phyloP scores from a whole-genome alignment of 1,140 invertebrate species.

The Leucophenga varia region DNA sequence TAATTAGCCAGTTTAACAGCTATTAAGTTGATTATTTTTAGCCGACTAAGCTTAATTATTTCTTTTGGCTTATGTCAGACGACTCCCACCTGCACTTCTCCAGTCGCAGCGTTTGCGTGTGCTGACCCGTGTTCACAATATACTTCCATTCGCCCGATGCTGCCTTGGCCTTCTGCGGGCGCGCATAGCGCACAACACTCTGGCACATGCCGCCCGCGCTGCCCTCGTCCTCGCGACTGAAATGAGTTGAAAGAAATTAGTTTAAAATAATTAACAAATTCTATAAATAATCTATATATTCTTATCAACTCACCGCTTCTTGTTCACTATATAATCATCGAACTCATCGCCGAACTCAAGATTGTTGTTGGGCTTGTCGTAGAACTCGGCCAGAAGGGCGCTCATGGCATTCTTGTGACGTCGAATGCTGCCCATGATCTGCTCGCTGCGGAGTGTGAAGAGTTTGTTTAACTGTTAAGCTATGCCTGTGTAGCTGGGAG shows the following conservation, averaged over 20 bases:
- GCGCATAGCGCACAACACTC: conserved; percentile 79
- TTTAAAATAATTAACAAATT: no score
- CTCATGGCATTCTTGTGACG: conserved; percentile 69
- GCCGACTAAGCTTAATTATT: no score
- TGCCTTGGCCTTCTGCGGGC: conserved; percentile 77
- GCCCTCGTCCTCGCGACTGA: conserved; percentile 62
- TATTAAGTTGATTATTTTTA: background rate
- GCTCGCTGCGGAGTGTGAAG: conserved; percentile 61
- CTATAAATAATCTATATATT: no score
- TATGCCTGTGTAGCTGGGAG: no score
- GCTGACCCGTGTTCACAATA: conserved; percentile 83
- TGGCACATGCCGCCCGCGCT: conserved; percentile 70
- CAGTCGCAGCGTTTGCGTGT: conserved; percentile 79
- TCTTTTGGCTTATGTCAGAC: background rate
- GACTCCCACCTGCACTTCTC: conserved; percentile 78
- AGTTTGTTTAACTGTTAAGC: no score
- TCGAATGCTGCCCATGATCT: conserved; percentile 73
- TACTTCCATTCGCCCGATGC: conserved; percentile 84
- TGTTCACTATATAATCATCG: conserved; percentile 39
- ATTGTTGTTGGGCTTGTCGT: conserved; percentile 57
- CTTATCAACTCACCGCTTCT: conserved; percentile 41
- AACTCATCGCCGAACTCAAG: conserved; percentile 48
- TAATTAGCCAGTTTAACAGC: no score
- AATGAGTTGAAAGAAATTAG: background rate
- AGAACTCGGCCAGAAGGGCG: conserved; percentile 70